These are phyloP conservation scores for Cremastinae sp. DNA, from an alignment of 2,888 invertebrate genomes.

Conservation along the genomic window DNA sequence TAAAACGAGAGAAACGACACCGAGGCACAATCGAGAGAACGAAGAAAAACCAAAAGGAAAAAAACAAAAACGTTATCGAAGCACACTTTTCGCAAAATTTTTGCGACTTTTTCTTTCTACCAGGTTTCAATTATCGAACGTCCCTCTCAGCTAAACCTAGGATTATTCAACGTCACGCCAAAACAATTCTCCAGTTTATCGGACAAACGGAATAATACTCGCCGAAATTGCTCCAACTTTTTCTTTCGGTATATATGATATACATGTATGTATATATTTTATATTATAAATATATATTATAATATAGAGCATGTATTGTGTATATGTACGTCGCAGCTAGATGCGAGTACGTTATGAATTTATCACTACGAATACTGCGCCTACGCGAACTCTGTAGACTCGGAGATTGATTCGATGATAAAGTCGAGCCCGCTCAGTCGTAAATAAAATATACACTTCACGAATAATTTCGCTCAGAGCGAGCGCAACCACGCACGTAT, in stretches of 20 bases:
- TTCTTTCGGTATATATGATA: not conserved
- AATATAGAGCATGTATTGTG: too few relatives aligned
- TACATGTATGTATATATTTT: not conserved
- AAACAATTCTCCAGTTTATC: not conserved
- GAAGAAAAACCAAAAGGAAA: conserved; percentile 21
- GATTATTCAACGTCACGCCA: not conserved
- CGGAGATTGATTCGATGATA: conserved; percentile 21
- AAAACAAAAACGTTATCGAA: conserved; percentile 5
- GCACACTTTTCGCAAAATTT: not conserved
- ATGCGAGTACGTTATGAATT: conserved; percentile 11
- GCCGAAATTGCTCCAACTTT: not conserved
- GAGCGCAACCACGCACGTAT: conserved; percentile 16
- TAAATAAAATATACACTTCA: conserved; percentile 41
- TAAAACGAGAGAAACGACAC: not conserved
- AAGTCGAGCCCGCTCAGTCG: conserved; percentile 5
- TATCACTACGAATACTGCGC: conserved; percentile 28
- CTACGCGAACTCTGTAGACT: conserved; percentile 5
- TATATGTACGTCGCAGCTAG: conserved; percentile 7
- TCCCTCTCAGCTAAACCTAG: conserved; percentile 2
- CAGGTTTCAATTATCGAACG: not conserved
- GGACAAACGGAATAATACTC: not conserved
- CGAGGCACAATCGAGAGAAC: conserved; percentile 20
- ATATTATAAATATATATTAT: not conserved
- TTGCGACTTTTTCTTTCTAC: not conserved
- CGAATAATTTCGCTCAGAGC: conserved; percentile 7